Conservation (phyloP, 2,888 invertebrate genomes). For the Pterostichus niger region DNA sequence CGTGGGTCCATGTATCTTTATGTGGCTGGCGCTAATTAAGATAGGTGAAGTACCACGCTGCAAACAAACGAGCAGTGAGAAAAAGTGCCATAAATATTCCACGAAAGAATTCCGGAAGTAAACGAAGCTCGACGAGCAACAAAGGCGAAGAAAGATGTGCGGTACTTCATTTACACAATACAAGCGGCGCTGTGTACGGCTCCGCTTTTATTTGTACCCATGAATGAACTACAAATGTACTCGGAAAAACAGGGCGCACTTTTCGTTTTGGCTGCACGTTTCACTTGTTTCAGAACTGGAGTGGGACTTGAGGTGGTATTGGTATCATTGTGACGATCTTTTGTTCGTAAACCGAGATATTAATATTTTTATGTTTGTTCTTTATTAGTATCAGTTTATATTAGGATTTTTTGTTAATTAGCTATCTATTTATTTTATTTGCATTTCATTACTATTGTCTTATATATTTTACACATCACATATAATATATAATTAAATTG, state of each 20-base stretch:
- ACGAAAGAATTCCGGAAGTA: conserved; percentile 60
- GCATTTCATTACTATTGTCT: too few relatives aligned
- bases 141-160: conserved; percentile 62
- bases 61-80: conserved; percentile 56
- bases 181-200: conserved; percentile 28
- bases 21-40: conserved; percentile 55
- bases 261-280: conserved; percentile 30
- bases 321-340: not conserved
- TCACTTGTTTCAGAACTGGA: conserved; percentile 13
- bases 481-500: too few relatives aligned
- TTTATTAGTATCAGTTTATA: not conserved
- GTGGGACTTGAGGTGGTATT: too few relatives aligned
- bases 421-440: not conserved
- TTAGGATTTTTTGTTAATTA: conserved; percentile 1
- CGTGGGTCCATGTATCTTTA: conserved; percentile 44
- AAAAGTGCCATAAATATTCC: conserved; percentile 64
- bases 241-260: conserved; percentile 31
- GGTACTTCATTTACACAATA: conserved; percentile 64
- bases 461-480: too few relatives aligned
- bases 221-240: conserved; percentile 62
- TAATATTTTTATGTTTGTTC: not conserved
- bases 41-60: conserved; percentile 53
- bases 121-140: conserved; percentile 40
- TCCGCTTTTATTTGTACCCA: conserved; percentile 39
- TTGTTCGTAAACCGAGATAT: conserved; percentile 36